Base-by-base conservation (phyloP, 2,113 vertebrate species). In the Cromileptes altivelis region DNA sequence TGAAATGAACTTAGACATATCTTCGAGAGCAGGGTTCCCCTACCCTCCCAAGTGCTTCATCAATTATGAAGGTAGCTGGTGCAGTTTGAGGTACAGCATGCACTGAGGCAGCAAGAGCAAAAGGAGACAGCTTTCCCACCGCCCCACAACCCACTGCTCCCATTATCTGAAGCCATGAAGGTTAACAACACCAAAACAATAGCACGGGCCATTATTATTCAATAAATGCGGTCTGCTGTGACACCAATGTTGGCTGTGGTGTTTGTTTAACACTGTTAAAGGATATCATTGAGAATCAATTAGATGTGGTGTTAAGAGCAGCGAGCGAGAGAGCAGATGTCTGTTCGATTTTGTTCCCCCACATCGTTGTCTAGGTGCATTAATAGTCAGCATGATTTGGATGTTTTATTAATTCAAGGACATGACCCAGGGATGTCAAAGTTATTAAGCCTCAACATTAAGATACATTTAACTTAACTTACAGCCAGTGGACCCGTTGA, bases 31-130 rank as follows among this genome's bases (percentile, higher is more conserved):
- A 60, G 62, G 4, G 33, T 23, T 47, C 37, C 6, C 10, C 23
- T 25, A 40, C 40, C 30, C 50, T 21, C 52, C 53, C 68, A 62
- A 58, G 78, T 72, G 78, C 78, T 78, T 92, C 81, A 93, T 92
- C 78, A 88, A 93, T 92, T 92, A 92, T 94, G 80, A 30, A 94
- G 67, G 25, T 52, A 68, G 65, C 78, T 79, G 78, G 69, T 89
- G 82, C 64, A 70, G 78, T 74, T 84, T 47, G 50, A 71, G 73
- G 64, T 72, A 30, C 64, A 21, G 52, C 81, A 81, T 58, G 85
- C 86, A 82, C 56, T 80, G 86, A 89, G 79, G 82, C 89, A 82
- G 87, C 56, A 83, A 85, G 27, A 82, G 69, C 84, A 85, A 78
- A 37, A 74, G 65, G 65, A 87, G 82, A 84, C 81, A 75, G 53